Conservation (phyloP, 2,797 vertebrate genomes). For the Rhinatrema bivittatum region DNA sequence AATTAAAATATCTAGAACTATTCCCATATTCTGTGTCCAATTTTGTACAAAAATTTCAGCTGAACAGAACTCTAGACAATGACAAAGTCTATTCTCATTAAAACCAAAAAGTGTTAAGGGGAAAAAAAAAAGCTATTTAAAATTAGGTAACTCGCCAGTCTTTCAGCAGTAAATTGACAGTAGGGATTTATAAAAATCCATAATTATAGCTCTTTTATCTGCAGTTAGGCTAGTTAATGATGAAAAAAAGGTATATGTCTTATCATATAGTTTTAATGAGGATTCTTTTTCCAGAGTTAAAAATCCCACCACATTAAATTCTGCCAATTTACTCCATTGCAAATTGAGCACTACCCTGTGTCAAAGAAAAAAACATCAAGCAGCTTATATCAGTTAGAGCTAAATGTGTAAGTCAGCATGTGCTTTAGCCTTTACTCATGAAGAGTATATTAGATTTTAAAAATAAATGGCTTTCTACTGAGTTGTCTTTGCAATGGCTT, state of each 20-base stretch:
- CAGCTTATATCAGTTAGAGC: conserved; percentile 84
- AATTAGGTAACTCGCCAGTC: conserved; percentile 74
- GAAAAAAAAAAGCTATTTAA: conserved; percentile 69
- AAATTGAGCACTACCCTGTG: conserved; percentile 83
- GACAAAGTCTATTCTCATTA: conserved; percentile 81
- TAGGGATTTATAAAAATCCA: conserved; percentile 87
- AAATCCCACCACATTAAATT: conserved; percentile 97
- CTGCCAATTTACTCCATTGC: conserved; percentile 89
- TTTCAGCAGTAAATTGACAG: conserved; percentile 95
- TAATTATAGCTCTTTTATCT: conserved; percentile 95
- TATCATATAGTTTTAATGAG: conserved; percentile 91
- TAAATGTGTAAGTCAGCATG: conserved; percentile 88
- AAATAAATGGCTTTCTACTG: conserved; percentile 86
- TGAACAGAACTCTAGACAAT: conserved; percentile 54
- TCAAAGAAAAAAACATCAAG: conserved; percentile 72
- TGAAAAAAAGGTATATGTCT: conserved; percentile 79
- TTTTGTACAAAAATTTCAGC: conserved; percentile 54
- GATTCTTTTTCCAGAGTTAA: conserved; percentile 87
- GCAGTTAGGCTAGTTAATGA: conserved; percentile 86
- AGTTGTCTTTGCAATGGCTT: conserved; percentile 73
- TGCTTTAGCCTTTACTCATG: conserved; percentile 77
- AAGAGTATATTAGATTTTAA: conserved; percentile 90
- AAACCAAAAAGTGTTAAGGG: conserved; percentile 74
- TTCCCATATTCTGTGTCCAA: too few species aligned
- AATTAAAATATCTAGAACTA: too few species aligned